These are phyloP conservation scores for Boulengerochromis microlepis DNA, from an alignment of 2,113 vertebrate species.

Conservation along the genomic window DNA sequence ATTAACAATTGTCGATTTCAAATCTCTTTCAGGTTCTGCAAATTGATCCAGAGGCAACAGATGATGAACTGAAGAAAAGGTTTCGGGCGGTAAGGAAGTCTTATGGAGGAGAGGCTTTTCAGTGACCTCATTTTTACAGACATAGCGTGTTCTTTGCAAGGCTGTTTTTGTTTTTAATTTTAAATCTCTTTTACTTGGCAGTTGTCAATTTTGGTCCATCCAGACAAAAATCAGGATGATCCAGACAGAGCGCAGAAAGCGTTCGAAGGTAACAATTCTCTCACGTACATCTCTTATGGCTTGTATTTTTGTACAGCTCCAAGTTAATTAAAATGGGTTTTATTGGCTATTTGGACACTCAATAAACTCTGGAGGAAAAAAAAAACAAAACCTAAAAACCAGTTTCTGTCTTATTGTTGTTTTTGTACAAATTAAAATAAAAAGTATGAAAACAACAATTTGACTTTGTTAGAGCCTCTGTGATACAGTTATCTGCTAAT, in stretches of 20 bases:
- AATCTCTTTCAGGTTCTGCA: slow-evolving; percentile 78
- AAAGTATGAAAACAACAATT: neutral
- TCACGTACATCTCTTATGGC: neutral
- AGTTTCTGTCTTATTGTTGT: neutral
- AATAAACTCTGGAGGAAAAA: neutral
- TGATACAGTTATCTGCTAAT: neutral
- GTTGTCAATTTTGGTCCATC: slow-evolving; percentile 97
- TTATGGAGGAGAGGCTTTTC: neutral
- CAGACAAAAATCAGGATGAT: slow-evolving; percentile 97
- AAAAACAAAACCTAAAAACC: neutral
- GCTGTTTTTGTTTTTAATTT: neutral
- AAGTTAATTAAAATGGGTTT: neutral
- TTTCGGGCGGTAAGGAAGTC: slow-evolving; percentile 84
- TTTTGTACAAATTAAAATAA: neutral
- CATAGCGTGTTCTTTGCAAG: neutral
- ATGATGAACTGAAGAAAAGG: slow-evolving; percentile 95
- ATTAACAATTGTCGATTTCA: neutral
- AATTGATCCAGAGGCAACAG: slow-evolving; percentile 94
- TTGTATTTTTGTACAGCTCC: neutral
- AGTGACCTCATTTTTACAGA: neutral
- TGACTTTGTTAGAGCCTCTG: neutral
- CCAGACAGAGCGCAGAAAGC: slow-evolving; percentile 90
- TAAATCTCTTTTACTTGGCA: slow-evolving; percentile 45
- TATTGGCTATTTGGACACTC: neutral
- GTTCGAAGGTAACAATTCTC: slow-evolving; percentile 83